phyloP scores from a whole-genome alignment of 2,113 vertebrate genomes.

The Pterocles burchelli region DNA sequence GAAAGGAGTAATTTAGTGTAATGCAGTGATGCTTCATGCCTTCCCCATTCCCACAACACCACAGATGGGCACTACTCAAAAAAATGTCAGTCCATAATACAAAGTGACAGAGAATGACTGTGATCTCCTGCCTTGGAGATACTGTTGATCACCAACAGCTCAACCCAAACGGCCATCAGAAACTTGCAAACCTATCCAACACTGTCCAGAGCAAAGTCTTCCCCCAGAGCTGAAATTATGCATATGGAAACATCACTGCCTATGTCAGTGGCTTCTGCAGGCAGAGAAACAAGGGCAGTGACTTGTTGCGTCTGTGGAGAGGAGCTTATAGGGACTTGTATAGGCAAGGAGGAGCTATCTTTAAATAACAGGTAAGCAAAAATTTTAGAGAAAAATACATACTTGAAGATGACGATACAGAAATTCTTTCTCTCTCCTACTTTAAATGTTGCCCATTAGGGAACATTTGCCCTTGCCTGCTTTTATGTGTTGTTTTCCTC shows the following conservation, averaged over 20 bases:
- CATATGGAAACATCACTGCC: accelerated
- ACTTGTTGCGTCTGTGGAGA: background rate
- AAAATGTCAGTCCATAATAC: background rate
- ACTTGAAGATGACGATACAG: accelerated
- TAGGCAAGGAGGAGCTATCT: background rate
- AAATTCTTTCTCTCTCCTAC: background rate
- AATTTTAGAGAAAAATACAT: background rate
- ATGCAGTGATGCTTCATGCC: background rate
- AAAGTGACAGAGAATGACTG: background rate
- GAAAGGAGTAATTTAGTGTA: background rate
- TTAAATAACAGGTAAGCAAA: background rate
- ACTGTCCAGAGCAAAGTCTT: background rate
- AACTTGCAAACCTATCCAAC: background rate
- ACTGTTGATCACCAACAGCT: background rate
- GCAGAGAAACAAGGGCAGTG: background rate
- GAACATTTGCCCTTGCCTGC: background rate
- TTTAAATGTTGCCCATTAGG: background rate
- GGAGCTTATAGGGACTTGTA: background rate
- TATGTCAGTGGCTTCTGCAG: background rate
- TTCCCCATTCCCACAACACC: background rate
- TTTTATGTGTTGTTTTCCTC: background rate
- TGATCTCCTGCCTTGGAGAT: background rate
- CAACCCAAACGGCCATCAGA: background rate
- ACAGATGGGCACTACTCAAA: background rate
- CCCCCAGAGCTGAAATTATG: background rate